Evolutionary conservation across 2,888 invertebrate species (phyloP), one percentile per base, ranked within the genome.

Genomic region (Helleia helle): DNA sequence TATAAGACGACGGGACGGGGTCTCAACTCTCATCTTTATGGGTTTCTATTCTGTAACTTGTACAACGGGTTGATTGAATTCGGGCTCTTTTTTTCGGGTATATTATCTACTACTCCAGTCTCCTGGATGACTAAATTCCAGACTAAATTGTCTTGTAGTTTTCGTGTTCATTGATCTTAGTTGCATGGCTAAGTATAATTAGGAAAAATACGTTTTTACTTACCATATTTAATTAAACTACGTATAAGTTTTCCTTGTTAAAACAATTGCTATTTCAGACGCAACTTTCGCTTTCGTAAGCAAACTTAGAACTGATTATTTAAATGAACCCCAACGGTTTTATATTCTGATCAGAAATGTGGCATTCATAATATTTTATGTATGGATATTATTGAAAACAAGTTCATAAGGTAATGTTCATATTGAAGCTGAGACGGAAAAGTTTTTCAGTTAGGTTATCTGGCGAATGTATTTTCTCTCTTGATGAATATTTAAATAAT

Each of bases 361-460:
- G 57, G 54, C 54, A 52, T 54, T 48, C 50, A 55, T 56, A 57
- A 49, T 49, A 46, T 46, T 38, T 44, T 52, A 49, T 44, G 41
- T 49, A 48, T 52, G 49, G 49, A 50, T 49, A 62, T 55, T 52
- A 62, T 55, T 54, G 59, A 62, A 67, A 67, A 68, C 67, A 56
- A 66, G 63, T 58, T 56, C 27, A 4, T 67, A 59, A 69, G 46
- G 68, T 11, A 15, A 43, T 25, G 54, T 60, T 37, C 58, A 22
- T 3, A 34, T 4, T 34, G 34, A 11, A 2, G 2, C 18, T 22
- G 22, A 5, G 8, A 7, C 6, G 22, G 6, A 22, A 2, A 22
- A 4, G 22, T 22, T 22, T 22, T 7, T 5, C 7, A 5, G 5
- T 22, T 8, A 3, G 4, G 5, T 2, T 4, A 5, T 22, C 22